A percentile compares a stretch with the other conserved stretches of the same genome.
These are phyloP conservation scores for Aspidapion aeneum DNA, from an alignment of 2,888 invertebrate genomes.

Conservation along the genomic window DNA sequence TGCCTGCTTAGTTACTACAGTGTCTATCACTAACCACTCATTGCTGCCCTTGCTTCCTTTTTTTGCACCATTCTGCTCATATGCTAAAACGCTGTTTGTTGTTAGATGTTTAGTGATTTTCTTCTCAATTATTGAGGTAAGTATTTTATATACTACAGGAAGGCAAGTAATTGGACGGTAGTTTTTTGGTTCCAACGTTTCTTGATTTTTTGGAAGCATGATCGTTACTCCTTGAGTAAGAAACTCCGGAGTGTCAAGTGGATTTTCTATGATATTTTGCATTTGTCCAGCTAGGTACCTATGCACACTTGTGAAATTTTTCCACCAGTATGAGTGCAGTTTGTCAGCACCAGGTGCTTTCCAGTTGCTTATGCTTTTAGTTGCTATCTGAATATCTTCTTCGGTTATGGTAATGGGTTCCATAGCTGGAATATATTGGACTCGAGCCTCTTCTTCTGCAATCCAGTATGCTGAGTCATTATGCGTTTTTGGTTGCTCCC, in stretches of 20 bases:
- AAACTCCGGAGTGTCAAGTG: not conserved
- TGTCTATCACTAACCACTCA: conserved; percentile 1
- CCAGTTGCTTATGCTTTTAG: not conserved
- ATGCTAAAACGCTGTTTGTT: not conserved
- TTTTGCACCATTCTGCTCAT: conserved; percentile 3
- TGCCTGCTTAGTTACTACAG: not conserved
- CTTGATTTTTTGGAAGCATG: not conserved
- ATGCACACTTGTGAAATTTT: not conserved
- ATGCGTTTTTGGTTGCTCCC: not conserved
- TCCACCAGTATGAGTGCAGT: not conserved
- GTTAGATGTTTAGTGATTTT: not conserved
- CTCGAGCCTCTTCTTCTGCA: not conserved
- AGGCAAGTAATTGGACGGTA: not conserved
- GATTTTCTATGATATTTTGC: not conserved
- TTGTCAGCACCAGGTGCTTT: not conserved
- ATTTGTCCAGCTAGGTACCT: not conserved
- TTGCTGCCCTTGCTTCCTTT: not conserved
- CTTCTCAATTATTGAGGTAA: not conserved
- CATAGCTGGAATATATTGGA: not conserved
- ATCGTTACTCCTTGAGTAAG: not conserved
- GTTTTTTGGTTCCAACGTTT: not conserved
- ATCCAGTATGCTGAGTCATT: not conserved
- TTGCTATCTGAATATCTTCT: not conserved
- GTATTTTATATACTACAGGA: not conserved
- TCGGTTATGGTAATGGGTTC: not conserved